Evolutionary conservation across 1,140 invertebrate genomes (phyloP).

Genomic region (Octopus bimaculoides): DNA sequence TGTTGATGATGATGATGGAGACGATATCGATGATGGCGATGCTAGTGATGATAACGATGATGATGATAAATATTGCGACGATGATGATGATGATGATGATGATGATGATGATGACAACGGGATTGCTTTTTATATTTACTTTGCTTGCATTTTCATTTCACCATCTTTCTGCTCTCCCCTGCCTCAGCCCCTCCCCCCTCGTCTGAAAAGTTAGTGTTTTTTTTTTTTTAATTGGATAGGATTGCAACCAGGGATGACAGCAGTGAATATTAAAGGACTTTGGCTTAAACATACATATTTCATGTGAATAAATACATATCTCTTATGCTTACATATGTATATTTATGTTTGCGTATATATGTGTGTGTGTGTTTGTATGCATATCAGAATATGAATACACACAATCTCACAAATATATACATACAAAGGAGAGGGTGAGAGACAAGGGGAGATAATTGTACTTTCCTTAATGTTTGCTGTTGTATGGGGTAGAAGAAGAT

Average conservation of each 20-base stretch:
- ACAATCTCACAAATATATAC: neutral
- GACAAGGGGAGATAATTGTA: too few relatives aligned
- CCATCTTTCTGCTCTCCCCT: slow-evolving; percentile 19
- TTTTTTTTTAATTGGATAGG: too few relatives aligned
- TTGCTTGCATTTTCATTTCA: slow-evolving; percentile 4
- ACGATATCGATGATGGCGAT: neutral
- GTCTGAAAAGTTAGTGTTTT: too few relatives aligned
- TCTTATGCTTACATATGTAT: neutral
- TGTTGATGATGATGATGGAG: neutral
- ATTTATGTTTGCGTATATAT: neutral
- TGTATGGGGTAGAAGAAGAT: too few relatives aligned
- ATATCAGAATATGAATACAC: neutral
- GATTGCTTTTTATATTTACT: neutral
- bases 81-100: slow-evolving; percentile 19
- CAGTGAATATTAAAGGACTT: too few relatives aligned
- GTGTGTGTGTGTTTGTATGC: neutral
- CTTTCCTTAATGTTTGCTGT: too few relatives aligned
- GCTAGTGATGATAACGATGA: neutral
- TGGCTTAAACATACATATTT: neutral
- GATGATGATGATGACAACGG: slow-evolving; percentile 17
- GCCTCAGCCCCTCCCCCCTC: neutral
- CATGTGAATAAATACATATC: neutral
- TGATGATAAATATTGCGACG: neutral
- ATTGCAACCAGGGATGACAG: too few relatives aligned
- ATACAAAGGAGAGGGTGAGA: neutral